Conservation (phyloP, 2,797 vertebrate genomes). For the Scomberomorus guttatus region DNA sequence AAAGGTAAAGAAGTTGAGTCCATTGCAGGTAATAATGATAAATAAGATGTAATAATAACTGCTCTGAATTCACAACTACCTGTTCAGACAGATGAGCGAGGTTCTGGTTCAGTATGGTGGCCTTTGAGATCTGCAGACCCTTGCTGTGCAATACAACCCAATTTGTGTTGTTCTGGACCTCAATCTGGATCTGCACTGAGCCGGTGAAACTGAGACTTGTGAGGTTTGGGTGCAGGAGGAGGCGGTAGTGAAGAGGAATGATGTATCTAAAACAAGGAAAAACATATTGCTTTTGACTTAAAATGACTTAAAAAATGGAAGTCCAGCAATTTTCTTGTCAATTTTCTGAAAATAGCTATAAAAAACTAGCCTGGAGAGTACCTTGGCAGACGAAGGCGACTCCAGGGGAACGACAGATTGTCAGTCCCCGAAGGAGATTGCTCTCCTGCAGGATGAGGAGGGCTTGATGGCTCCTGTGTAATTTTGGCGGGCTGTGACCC, state of each 20-base stretch:
- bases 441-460: constrained; percentile 57
- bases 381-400: constrained; percentile 79
- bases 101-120: constrained; percentile 81
- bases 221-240: constrained; percentile 86
- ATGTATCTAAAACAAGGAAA: constrained; percentile 81
- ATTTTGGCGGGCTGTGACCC: constrained; percentile 52
- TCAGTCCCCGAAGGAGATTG: constrained; percentile 66
- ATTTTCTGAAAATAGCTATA: neutral
- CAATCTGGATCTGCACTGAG: constrained; percentile 84
- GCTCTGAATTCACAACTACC: constrained; percentile 53
- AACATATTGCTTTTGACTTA: constrained; percentile 5
- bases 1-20: neutral
- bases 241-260: constrained; percentile 83
- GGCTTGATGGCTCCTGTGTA: constrained; percentile 49
- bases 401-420: constrained; percentile 86
- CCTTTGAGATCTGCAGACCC: constrained; percentile 80
- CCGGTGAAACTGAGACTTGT: constrained; percentile 82
- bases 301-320: neutral
- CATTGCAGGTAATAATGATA: neutral
- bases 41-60: neutral
- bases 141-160: constrained; percentile 86
- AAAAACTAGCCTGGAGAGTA: constrained; percentile 29
- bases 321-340: neutral
- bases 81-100: constrained; percentile 75
- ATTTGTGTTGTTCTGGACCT: constrained; percentile 85